These are phyloP conservation scores for Eupithecia vulgata DNA, from an alignment of 2,888 invertebrate genomes.

Conservation along the genomic window DNA sequence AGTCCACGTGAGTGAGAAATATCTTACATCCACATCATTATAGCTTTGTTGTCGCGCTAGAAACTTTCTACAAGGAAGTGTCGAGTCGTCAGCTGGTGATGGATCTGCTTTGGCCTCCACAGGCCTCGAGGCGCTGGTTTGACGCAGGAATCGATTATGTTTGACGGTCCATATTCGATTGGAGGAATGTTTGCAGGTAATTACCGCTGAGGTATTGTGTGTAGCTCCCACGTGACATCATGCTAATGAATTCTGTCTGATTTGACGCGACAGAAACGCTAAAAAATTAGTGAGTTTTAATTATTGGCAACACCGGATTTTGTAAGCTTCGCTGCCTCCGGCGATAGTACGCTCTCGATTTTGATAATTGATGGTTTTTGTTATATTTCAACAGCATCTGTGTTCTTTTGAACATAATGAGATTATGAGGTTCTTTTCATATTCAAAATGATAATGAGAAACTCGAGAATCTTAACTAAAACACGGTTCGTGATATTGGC, in stretches of 20 bases:
- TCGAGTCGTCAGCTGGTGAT: slow-evolving; percentile 65
- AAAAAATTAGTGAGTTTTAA: slow-evolving; percentile 68
- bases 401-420: slow-evolving; percentile 35
- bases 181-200: slow-evolving; percentile 68
- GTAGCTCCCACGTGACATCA: slow-evolving; percentile 65
- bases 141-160: slow-evolving; percentile 77
- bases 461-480: slow-evolving; percentile 18
- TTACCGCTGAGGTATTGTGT: slow-evolving; percentile 64
- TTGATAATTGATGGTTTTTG: slow-evolving; percentile 57
- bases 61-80: slow-evolving; percentile 62
- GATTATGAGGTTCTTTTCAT: slow-evolving; percentile 39
- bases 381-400: slow-evolving; percentile 40
- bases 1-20: slow-evolving; percentile 54
- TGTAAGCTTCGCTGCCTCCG: slow-evolving; percentile 49
- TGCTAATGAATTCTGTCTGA: slow-evolving; percentile 77
- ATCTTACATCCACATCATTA: slow-evolving; percentile 52
- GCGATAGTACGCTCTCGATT: slow-evolving; percentile 56
- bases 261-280: slow-evolving; percentile 66
- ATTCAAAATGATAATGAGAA: slow-evolving; percentile 25
- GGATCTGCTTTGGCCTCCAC: slow-evolving; percentile 59
- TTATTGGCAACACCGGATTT: slow-evolving; percentile 53
- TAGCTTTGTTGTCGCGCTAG: slow-evolving; percentile 55
- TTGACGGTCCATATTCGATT: slow-evolving; percentile 73
- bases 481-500: slow-evolving; percentile 22
- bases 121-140: slow-evolving; percentile 60